These are phyloP conservation scores for Myrmecophaga tridactyla DNA, from an alignment of 2,113 vertebrate genomes.

Conservation along the genomic window DNA sequence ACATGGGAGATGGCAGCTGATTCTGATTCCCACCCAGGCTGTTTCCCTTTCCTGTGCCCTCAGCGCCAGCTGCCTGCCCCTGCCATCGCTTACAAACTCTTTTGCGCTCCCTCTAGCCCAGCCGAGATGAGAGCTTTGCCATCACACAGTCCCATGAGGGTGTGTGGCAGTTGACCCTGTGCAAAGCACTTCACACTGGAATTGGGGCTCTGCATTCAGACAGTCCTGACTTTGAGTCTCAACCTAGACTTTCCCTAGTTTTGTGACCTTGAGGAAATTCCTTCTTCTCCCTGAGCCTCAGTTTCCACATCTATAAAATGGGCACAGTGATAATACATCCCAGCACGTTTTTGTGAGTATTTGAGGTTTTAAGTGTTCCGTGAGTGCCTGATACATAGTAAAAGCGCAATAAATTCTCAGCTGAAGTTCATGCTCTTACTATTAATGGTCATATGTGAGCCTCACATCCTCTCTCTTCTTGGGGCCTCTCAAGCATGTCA, in stretches of 20 bases:
- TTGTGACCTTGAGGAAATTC: not conserved
- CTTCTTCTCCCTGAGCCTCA: not conserved
- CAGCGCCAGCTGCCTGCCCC: too few species aligned
- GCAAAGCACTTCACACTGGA: not conserved
- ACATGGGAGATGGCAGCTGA: not conserved
- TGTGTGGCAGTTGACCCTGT: not conserved
- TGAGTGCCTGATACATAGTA: not conserved
- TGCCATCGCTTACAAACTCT: fast-evolving
- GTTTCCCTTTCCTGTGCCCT: not conserved
- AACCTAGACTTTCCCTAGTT: too few species aligned
- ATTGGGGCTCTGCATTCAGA: not conserved
- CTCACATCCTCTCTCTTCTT: too few species aligned
- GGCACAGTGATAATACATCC: not conserved
- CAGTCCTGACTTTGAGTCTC: too few species aligned
- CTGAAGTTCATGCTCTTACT: not conserved
- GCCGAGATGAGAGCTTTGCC: not conserved
- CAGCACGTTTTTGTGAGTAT: not conserved
- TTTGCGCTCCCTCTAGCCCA: not conserved
- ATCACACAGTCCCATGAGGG: fast-evolving
- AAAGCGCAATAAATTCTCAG: not conserved
- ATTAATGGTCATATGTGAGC: too few species aligned
- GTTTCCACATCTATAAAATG: not conserved
- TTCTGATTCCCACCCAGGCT: not conserved
- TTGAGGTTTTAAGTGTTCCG: not conserved
- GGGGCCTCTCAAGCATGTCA: too few species aligned